Evolutionary conservation across 1,140 invertebrate species (phyloP).

Genomic region (Sesamia nonagrioides): DNA sequence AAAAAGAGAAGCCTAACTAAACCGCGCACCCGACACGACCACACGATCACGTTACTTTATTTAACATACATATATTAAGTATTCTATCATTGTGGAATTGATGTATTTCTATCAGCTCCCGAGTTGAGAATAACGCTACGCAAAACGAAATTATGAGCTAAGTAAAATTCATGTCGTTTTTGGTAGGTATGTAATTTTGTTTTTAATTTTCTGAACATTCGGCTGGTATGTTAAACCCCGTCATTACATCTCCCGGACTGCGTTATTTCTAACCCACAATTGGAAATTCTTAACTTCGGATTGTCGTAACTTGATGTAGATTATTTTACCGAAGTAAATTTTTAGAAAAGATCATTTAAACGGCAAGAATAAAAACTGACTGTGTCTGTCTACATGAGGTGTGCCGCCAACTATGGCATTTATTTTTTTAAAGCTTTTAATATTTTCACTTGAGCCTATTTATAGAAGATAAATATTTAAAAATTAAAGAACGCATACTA

Average conservation of each 20-base stretch:
- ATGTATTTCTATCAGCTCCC: slow-evolving; percentile 49
- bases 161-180: not conserved
- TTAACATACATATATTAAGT: slow-evolving; percentile 37
- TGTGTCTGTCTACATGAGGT: slow-evolving; percentile 26
- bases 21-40: slow-evolving; percentile 59
- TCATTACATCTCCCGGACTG: slow-evolving; percentile 11
- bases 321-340: not conserved
- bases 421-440: slow-evolving; percentile 62
- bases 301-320: slow-evolving; percentile 40
- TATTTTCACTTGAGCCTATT: slow-evolving; percentile 37
- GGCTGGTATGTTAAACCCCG: slow-evolving; percentile 20
- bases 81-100: slow-evolving; percentile 47
- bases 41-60: slow-evolving; percentile 37
- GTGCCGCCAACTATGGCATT: slow-evolving; percentile 53
- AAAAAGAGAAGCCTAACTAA: slow-evolving; percentile 81
- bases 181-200: not conserved
- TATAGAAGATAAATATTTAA: slow-evolving; percentile 22
- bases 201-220: not conserved
- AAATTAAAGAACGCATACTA: slow-evolving; percentile 32
- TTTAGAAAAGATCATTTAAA: not conserved
- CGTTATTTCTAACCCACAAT: slow-evolving; percentile 26
- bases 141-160: slow-evolving; percentile 29
- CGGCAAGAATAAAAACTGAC: slow-evolving; percentile 11
- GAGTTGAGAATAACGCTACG: slow-evolving; percentile 63
- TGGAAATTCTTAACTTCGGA: slow-evolving; percentile 63